phyloP scores from a whole-genome alignment of 64 coral and sea anemone genomes.

The Stichodactyla mertensii region DNA sequence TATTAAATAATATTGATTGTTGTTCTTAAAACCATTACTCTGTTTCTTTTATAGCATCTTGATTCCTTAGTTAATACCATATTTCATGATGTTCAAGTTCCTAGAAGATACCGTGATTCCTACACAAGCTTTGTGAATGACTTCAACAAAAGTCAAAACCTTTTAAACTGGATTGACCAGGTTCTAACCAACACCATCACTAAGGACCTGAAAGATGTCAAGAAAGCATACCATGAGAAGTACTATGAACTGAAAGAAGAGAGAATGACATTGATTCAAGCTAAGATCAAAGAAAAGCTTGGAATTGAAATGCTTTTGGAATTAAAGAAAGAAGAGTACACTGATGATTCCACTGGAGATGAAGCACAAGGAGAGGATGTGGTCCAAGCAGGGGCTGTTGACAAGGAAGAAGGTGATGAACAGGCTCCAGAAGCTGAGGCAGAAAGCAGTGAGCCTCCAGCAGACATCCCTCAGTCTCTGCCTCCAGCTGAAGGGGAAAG shows the following conservation, averaged over 20 bases:
- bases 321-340: slow-evolving; percentile 66
- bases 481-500: slow-evolving; percentile 33
- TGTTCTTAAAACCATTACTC: background rate
- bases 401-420: slow-evolving; percentile 77
- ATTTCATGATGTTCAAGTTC: slow-evolving; percentile 87
- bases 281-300: slow-evolving; percentile 71
- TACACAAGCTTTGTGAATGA: slow-evolving; percentile 25
- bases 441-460: slow-evolving; percentile 51
- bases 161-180: slow-evolving; percentile 69
- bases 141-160: slow-evolving; percentile 61
- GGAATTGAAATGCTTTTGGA: slow-evolving; percentile 55
- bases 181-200: slow-evolving; percentile 67
- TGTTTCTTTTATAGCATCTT: slow-evolving; percentile 33
- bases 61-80: slow-evolving; percentile 47
- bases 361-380: slow-evolving; percentile 23
- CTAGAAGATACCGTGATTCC: slow-evolving; percentile 35
- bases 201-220: slow-evolving; percentile 46
- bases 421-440: slow-evolving; percentile 64
- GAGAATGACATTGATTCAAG: slow-evolving; percentile 67
- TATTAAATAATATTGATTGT: background rate
- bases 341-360: slow-evolving; percentile 30
- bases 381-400: slow-evolving; percentile 50
- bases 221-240: slow-evolving; percentile 64
- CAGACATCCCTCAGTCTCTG: slow-evolving; percentile 27
- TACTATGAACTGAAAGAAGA: slow-evolving; percentile 81